Conservation (phyloP, 2,113 vertebrate genomes). For the Dicerorhinus sumatrensis region DNA sequence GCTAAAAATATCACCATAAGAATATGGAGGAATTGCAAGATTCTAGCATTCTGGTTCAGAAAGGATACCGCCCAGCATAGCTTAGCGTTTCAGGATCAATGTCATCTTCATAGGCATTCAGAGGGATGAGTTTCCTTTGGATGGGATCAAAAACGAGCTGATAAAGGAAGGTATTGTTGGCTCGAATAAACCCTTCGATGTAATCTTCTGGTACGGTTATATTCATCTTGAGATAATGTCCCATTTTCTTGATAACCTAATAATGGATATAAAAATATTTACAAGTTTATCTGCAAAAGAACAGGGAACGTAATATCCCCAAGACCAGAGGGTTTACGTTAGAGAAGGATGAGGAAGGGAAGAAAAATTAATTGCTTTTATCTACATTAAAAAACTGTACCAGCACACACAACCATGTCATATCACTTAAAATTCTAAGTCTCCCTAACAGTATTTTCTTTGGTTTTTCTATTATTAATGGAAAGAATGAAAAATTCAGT, state of each 20-base stretch:
- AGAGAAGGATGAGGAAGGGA: background rate
- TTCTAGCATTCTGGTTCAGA: constrained; percentile 11
- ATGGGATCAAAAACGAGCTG: constrained; percentile 97
- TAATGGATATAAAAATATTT: background rate
- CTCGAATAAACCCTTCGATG: constrained; percentile 93
- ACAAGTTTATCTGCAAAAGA: constrained; percentile 22
- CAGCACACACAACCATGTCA: background rate
- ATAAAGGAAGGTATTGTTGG: constrained; percentile 98
- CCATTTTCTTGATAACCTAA: constrained; percentile 98
- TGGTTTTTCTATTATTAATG: background rate
- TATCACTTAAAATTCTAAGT: background rate
- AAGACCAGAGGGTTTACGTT: background rate
- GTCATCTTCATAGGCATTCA: constrained; percentile 93
- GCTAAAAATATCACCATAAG: background rate
- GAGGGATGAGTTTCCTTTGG: constrained; percentile 92
- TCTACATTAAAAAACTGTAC: background rate
- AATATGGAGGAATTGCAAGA: background rate
- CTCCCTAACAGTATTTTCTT: background rate
- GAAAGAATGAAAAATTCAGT: background rate
- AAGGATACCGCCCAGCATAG: constrained; percentile 98
- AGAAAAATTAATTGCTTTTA: background rate
- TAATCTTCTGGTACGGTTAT: constrained; percentile 94
- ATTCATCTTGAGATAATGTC: constrained; percentile 97
- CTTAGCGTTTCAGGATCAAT: constrained; percentile 89
- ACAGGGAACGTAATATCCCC: background rate